These are phyloP conservation scores for Icerya purchasi DNA, from an alignment of 2,888 invertebrate species.

Conservation along the genomic window DNA sequence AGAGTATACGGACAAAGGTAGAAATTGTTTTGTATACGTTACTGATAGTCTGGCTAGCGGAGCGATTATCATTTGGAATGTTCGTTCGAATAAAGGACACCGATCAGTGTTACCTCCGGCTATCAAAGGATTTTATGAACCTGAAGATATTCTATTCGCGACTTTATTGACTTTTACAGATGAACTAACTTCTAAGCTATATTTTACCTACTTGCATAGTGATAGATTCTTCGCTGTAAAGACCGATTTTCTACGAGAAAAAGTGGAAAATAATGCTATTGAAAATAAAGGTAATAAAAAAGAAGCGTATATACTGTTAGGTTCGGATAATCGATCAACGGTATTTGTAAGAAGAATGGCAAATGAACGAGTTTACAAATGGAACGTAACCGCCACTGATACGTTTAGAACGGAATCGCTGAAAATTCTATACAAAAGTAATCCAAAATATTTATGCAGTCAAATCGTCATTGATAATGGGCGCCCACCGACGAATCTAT, in stretches of 20 bases:
- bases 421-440: not conserved
- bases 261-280: not conserved
- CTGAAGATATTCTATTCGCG: slow-evolving; percentile 36
- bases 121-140: slow-evolving; percentile 19
- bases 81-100: slow-evolving; percentile 35
- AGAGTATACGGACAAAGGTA: slow-evolving; percentile 8
- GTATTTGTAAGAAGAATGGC: too few species aligned
- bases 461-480: not conserved
- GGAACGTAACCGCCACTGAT: not conserved
- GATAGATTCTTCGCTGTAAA: slow-evolving; percentile 12
- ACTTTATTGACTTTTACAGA: slow-evolving; percentile 32
- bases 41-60: slow-evolving; percentile 43
- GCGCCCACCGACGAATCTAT: too few species aligned
- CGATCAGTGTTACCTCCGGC: slow-evolving; percentile 36
- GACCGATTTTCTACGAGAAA: not conserved
- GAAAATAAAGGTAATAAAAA: not conserved
- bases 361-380: not conserved
- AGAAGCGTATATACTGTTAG: not conserved
- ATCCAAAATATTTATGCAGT: not conserved
- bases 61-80: slow-evolving; percentile 43
- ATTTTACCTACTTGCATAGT: slow-evolving; percentile 33
- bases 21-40: slow-evolving; percentile 29
- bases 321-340: not conserved
- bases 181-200: slow-evolving; percentile 31
- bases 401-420: not conserved